Conservation (phyloP, 2,888 invertebrate genomes). For the Drosophila mimetica region DNA sequence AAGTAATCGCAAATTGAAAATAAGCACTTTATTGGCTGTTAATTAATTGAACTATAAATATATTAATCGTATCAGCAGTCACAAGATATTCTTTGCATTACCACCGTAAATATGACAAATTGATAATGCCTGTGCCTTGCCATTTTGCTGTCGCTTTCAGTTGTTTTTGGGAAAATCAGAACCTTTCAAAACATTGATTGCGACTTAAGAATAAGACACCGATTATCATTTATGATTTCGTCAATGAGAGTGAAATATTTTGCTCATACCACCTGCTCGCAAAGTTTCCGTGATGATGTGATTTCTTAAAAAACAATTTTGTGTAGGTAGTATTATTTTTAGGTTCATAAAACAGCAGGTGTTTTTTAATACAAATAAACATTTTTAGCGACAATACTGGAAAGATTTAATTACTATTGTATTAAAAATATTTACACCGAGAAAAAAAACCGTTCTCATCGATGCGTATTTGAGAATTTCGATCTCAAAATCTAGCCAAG, state of each 20-base stretch:
- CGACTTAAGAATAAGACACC: not conserved
- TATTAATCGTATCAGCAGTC: constrained; percentile 33
- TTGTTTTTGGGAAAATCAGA: constrained; percentile 33
- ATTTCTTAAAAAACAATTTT: not conserved
- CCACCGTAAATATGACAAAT: constrained; percentile 25
- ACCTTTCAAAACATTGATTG: constrained; percentile 9
- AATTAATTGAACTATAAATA: constrained; percentile 63
- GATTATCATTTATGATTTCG: constrained; percentile 24
- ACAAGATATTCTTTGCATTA: constrained; percentile 30
- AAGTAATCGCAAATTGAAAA: not conserved
- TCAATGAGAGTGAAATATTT: not conserved
- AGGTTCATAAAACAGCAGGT: too few relatives aligned
- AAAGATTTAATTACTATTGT: too few relatives aligned
- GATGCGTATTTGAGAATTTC: too few relatives aligned
- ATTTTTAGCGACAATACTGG: too few relatives aligned
- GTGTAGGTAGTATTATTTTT: not conserved
- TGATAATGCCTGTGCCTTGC: constrained; percentile 10
- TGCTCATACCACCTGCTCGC: constrained; percentile 2
- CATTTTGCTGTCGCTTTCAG: constrained; percentile 8
- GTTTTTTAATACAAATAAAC: too few relatives aligned
- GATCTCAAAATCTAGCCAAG: too few relatives aligned
- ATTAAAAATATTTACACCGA: too few relatives aligned
- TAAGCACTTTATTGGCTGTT: constrained; percentile 25
- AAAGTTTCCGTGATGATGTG: constrained; percentile 7
- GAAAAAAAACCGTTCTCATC: too few relatives aligned